Base-by-base conservation (phyloP, 2,797 vertebrate genomes). In the Pyrocephalus nanus region DNA sequence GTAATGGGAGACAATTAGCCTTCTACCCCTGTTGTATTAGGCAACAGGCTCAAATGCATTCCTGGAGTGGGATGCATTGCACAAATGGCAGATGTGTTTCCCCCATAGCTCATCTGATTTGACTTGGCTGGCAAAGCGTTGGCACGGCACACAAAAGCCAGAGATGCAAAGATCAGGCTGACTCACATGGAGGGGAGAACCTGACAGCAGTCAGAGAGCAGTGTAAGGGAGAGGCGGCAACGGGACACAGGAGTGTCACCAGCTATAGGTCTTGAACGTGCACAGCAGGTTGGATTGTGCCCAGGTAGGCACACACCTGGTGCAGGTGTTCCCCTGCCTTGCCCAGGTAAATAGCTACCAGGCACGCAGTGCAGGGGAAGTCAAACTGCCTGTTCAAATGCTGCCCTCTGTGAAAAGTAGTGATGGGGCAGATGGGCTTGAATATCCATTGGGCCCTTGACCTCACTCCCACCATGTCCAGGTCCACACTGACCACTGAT, bases 401-500 rank as follows among this genome's bases (percentile, higher is more conserved):
- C 89, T 57, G 85, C 78, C 48, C 61, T 53, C 85, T 57, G 45
- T 16, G 54, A 85, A 81, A 69, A 61, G 51, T 2, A 15, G 53
- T 1, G 57, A 15, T 0, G 4, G 45, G 61, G 32, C 32, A 38
- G 26, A 10, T 12, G 58, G 70, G n/a, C 13, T 51, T 8, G 12
- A n/a, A 9, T 11, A 43, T n/a, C 4, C 21, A 1, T 0, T 2
- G 43, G 15, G 51, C 17, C 60, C 36, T 47, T 15, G 6, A 15
- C 5, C 40, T 55, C 20, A 22, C 22, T 10, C 7, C 8, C 30
- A 10, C 34, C 11, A 18, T 1, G 2, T 18, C 32, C 47, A 36
- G 38, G 21, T 22, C 53, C 4, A 1, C 13, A 23, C 6, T 47
- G 45, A 47, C 45, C 45, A 23, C 6, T 12, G 5, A 23, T 21